A percentile compares a stretch with the other conserved stretches of the same genome.
Evolutionary conservation across 2,888 invertebrate species (phyloP).

Genomic region (Torymus texanus): DNA sequence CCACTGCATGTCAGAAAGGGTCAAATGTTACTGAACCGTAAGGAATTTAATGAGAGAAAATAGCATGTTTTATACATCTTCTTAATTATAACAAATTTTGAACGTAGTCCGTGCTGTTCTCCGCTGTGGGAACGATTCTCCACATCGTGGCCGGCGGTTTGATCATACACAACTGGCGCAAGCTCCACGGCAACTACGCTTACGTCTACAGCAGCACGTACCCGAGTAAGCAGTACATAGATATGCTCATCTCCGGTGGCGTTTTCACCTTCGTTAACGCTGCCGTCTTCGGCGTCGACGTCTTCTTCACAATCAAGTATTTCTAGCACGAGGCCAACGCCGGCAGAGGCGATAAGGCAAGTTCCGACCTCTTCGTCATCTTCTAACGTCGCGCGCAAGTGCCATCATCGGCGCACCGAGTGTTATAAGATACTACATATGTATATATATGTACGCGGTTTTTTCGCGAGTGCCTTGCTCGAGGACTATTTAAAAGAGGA

Average conservation of each 20-base stretch:
- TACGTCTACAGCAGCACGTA: slow-evolving; percentile 75
- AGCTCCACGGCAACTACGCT: slow-evolving; percentile 66
- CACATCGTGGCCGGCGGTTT: slow-evolving; percentile 82
- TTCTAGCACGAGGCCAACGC: slow-evolving; percentile 56
- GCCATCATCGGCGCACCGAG: too few species aligned
- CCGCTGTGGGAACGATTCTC: slow-evolving; percentile 79
- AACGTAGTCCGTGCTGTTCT: slow-evolving; percentile 78
- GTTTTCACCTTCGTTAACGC: slow-evolving; percentile 81
- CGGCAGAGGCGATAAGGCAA: too few species aligned
- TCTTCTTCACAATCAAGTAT: slow-evolving; percentile 78
- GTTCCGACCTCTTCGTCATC: too few species aligned
- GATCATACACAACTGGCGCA: slow-evolving; percentile 78
- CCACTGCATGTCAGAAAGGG: too few species aligned
- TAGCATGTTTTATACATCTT: background rate
- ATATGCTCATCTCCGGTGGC: slow-evolving; percentile 81
- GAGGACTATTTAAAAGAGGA: too few species aligned
- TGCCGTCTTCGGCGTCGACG: slow-evolving; percentile 79
- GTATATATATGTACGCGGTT: too few species aligned
- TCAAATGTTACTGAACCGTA: too few species aligned
- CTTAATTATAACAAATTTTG: slow-evolving; percentile 21
- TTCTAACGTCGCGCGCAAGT: too few species aligned
- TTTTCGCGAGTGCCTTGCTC: too few species aligned
- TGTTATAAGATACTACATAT: too few species aligned
- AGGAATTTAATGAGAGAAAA: too few species aligned
- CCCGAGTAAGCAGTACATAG: slow-evolving; percentile 82